Conservation (phyloP, 2,888 invertebrate genomes). For the Tipula vernalis region DNA sequence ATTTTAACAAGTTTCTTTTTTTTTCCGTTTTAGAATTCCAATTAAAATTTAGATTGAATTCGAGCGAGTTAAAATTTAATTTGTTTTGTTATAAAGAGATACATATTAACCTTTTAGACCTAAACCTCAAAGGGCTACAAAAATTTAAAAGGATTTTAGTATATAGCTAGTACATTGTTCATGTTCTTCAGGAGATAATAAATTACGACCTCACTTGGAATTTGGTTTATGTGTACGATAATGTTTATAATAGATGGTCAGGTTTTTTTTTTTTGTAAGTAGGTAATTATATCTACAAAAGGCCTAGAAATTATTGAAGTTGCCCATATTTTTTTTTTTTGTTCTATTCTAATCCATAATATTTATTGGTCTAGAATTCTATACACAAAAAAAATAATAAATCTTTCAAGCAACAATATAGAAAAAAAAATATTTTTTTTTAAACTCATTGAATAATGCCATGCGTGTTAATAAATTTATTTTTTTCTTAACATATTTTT, state of each 20-base stretch:
- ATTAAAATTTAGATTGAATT: not conserved
- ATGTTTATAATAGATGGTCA: not conserved
- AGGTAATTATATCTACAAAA: not conserved
- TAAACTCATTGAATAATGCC: not conserved
- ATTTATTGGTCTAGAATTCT: not conserved
- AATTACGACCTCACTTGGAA: not conserved
- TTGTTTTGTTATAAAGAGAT: not conserved
- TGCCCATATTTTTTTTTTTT: not conserved
- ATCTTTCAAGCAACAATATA: not conserved
- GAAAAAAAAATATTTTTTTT: not conserved
- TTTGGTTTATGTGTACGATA: not conserved
- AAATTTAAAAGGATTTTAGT: not conserved
- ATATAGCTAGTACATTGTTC: not conserved
- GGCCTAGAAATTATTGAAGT: not conserved
- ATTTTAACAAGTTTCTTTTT: not conserved
- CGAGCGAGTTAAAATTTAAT: not conserved
- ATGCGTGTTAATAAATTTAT: not conserved
- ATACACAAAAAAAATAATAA: not conserved
- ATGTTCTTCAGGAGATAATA: not conserved
- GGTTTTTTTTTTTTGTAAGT: not conserved
- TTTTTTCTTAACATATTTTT: not conserved
- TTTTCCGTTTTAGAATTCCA: not conserved
- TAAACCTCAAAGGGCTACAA: not conserved
- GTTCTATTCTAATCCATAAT: not conserved
- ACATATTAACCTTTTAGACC: not conserved